phyloP scores from a whole-genome alignment of 1,140 invertebrate genomes.

The Dryas iulia region DNA sequence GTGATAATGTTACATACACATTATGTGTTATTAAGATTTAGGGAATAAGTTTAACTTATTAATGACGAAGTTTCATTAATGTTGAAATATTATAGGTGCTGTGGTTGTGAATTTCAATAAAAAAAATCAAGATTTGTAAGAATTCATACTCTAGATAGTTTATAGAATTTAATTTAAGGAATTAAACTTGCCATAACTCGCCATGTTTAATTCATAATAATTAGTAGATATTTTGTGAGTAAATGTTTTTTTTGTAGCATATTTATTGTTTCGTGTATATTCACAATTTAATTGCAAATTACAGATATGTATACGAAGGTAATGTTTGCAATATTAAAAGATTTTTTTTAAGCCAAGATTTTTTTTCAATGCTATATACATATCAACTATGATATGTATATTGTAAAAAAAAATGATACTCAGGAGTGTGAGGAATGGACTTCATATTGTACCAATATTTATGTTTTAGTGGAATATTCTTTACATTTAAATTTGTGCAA shows the following conservation, averaged over 20 bases:
- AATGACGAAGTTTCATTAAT: constrained; percentile 1
- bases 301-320: too few relatives aligned
- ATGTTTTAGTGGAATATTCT: neutral
- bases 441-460: neutral
- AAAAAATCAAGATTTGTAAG: constrained; percentile 1
- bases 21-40: neutral
- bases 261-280: too few relatives aligned
- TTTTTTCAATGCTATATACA: too few relatives aligned
- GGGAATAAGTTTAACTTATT: neutral
- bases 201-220: constrained; percentile 67
- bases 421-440: neutral
- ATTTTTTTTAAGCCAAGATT: too few relatives aligned
- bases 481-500: constrained; percentile 32
- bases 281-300: too few relatives aligned
- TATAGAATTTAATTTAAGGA: constrained; percentile 34
- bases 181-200: constrained; percentile 74
- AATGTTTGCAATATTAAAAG: too few relatives aligned
- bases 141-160: constrained; percentile 1
- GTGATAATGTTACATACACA: neutral
- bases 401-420: constrained; percentile 9
- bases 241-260: too few relatives aligned
- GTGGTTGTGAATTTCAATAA: constrained; percentile 14
- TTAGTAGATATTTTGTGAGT: neutral
- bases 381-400: neutral
- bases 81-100: constrained; percentile 1